These are phyloP conservation scores for Maylandia zebra DNA, from an alignment of 2,113 vertebrate species.

Conservation along the genomic window DNA sequence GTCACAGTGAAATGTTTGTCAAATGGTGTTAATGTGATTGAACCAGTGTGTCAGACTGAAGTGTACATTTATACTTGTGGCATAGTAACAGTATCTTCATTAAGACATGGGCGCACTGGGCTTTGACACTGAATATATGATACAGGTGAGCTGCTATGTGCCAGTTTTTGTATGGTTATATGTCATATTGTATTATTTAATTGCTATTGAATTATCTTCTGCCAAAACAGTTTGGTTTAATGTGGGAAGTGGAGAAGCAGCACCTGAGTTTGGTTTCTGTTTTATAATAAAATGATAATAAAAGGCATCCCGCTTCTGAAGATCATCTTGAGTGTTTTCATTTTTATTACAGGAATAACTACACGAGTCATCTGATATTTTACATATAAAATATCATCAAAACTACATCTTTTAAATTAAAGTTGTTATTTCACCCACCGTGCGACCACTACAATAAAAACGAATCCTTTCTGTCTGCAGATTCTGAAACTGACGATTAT, in stretches of 20 bases:
- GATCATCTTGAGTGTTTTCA: not conserved
- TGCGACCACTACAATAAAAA: not conserved
- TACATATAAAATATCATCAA: not conserved
- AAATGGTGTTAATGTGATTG: not conserved
- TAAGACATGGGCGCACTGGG: not conserved
- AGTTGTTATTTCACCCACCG: not conserved
- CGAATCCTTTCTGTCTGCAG: rapidly evolving
- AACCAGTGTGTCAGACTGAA: not conserved
- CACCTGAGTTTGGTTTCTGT: not conserved
- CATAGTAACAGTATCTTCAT: not conserved
- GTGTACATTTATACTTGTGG: not conserved
- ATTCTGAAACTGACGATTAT: not conserved
- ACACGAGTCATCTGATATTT: not conserved
- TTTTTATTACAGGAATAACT: not conserved
- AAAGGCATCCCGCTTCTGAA: too few species aligned
- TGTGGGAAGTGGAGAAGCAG: not conserved
- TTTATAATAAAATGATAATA: not conserved
- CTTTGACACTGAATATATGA: not conserved
- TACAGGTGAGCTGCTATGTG: not conserved
- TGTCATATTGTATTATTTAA: not conserved
- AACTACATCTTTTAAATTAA: rapidly evolving
- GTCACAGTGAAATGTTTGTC: not conserved
- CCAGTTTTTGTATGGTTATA: not conserved
- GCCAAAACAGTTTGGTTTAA: not conserved
- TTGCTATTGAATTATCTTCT: not conserved